phyloP scores from a whole-genome alignment of 1,140 invertebrate species.

The Drosophila chauvacae region DNA sequence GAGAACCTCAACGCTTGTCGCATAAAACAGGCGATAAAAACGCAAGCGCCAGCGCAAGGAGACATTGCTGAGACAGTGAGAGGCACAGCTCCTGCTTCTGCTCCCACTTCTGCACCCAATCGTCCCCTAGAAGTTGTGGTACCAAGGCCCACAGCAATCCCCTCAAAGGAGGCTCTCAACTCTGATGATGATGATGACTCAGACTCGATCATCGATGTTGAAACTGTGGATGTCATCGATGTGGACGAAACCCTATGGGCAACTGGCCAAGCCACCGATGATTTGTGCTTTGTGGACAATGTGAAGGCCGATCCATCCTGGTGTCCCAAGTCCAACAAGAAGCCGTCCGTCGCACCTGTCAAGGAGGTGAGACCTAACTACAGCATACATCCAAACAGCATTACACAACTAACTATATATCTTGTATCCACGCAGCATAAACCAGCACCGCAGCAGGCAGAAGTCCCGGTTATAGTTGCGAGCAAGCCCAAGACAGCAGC shows the following conservation, averaged over 20 bases:
- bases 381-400: no score
- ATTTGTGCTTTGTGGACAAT: conserved; percentile 75
- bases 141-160: background rate
- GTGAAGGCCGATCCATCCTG: conserved; percentile 77
- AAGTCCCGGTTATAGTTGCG: background rate
- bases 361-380: conserved; percentile 59
- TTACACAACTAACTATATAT: background rate
- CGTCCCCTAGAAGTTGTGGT: background rate
- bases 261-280: conserved; percentile 17
- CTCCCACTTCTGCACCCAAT: background rate
- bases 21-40: conserved; percentile 17
- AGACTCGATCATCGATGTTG: conserved; percentile 80
- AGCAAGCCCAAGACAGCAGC: conserved; percentile 47
- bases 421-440: conserved; percentile 46
- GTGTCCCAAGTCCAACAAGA: conserved; percentile 67
- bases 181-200: conserved; percentile 67
- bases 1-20: conserved; percentile 47
- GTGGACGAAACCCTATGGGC: conserved; percentile 48
- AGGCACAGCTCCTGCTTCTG: background rate
- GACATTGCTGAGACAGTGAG: background rate
- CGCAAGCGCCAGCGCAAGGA: background rate
- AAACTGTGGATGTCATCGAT: conserved; percentile 75
- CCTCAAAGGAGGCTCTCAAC: conserved; percentile 44
- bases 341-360: conserved; percentile 3
- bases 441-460: background rate